These are phyloP conservation scores for Thomomys bottae DNA, from an alignment of 2,113 vertebrate genomes.

Conservation along the genomic window DNA sequence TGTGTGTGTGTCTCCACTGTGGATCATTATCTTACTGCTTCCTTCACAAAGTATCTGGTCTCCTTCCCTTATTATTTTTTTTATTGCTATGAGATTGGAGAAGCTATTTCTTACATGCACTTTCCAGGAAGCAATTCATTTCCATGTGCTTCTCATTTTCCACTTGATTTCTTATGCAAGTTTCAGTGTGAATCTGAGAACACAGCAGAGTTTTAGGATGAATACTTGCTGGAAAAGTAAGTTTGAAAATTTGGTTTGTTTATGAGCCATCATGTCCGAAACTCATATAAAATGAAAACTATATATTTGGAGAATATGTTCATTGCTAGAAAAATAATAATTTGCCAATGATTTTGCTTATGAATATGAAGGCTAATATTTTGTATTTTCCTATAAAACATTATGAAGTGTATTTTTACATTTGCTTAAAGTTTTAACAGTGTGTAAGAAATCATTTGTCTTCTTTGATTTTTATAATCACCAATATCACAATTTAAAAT, in stretches of 20 bases:
- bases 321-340: background rate
- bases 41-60: background rate
- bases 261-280: background rate
- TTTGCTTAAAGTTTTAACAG: background rate
- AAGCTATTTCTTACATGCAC: background rate
- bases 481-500: no score
- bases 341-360: background rate
- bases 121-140: constrained; percentile 13
- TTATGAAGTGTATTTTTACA: background rate
- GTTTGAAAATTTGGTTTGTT: background rate
- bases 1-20: background rate
- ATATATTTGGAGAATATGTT: background rate
- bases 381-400: no score
- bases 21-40: background rate
- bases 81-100: background rate
- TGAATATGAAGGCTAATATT: background rate
- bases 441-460: background rate
- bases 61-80: background rate
- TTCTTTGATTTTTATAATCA: no score
- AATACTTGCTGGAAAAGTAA: background rate
- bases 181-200: constrained; percentile 35
- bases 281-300: background rate
- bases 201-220: background rate
- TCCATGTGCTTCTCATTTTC: constrained; percentile 27
- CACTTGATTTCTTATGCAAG: constrained; percentile 1